Percentiles rank a stretch among this genome's conserved stretches.
These are phyloP conservation scores for Ariolimax columbianus DNA, from an alignment of 2,888 invertebrate species.

Conservation along the genomic window DNA sequence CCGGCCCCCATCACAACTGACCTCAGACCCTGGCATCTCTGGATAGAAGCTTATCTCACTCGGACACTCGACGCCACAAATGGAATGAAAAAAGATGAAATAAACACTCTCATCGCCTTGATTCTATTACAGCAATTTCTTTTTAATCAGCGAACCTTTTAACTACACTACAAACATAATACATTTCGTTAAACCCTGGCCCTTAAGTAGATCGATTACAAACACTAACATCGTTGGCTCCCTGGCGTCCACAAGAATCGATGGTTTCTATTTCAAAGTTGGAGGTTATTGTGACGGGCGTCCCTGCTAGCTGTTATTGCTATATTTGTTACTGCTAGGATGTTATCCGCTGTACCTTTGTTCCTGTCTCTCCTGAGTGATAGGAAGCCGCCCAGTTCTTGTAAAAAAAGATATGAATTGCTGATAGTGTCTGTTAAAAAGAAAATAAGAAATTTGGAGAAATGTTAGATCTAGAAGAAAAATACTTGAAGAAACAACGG, in stretches of 20 bases:
- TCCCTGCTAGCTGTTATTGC: background rate
- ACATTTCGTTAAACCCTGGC: background rate
- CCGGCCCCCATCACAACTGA: no score
- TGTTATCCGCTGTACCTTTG: no score
- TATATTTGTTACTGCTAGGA: slow-evolving; percentile 8
- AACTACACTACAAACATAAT: background rate
- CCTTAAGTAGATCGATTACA: slow-evolving; percentile 8
- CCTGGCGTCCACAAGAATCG: background rate
- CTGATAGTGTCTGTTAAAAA: no score
- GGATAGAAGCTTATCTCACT: background rate
- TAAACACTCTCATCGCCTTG: background rate
- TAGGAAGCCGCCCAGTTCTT: no score
- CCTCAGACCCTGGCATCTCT: background rate
- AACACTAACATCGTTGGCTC: background rate
- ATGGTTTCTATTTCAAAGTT: slow-evolving; percentile 5
- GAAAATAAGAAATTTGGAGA: no score
- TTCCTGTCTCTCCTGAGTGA: no score
- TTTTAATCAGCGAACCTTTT: slow-evolving; percentile 1
- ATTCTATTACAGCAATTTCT: background rate
- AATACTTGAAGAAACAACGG: no score
- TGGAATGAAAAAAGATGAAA: background rate
- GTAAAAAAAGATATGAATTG: no score
- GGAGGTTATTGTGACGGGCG: background rate
- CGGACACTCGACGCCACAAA: background rate
- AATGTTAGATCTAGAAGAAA: no score